Evolutionary conservation across 2,797 vertebrate genomes (phyloP).

Genomic region (Gouania willdenowi): DNA sequence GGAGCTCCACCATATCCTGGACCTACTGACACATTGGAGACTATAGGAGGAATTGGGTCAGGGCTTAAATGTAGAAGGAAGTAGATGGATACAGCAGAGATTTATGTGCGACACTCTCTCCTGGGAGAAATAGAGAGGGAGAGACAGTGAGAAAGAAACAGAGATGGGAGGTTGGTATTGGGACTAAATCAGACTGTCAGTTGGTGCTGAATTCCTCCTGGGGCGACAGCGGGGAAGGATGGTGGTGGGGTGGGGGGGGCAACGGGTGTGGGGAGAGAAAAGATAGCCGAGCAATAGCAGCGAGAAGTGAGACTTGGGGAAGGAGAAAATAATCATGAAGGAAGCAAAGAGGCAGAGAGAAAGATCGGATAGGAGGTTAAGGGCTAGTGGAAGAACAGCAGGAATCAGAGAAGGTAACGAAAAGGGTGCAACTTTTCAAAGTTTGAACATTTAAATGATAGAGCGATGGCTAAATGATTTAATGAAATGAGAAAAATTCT

Average conservation of each 20-base stretch:
- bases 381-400: too few species aligned
- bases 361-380: constrained; percentile 42
- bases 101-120: constrained; percentile 63
- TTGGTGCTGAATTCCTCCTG: constrained; percentile 57
- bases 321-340: constrained; percentile 42
- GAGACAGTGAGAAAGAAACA: constrained; percentile 43
- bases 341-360: constrained; percentile 34
- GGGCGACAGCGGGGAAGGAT: constrained; percentile 38
- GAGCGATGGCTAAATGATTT: too few species aligned
- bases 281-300: constrained; percentile 30
- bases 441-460: too few species aligned
- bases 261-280: constrained; percentile 15
- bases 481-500: too few species aligned
- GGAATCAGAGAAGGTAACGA: too few species aligned
- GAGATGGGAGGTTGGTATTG: constrained; percentile 58
- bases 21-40: constrained; percentile 65
- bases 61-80: constrained; percentile 57
- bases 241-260: constrained; percentile 4
- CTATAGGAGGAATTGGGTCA: constrained; percentile 63
- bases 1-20: constrained; percentile 45
- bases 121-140: constrained; percentile 39
- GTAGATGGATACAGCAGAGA: constrained; percentile 64
- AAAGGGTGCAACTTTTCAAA: too few species aligned
- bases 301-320: constrained; percentile 50
- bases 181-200: constrained; percentile 68